Percentiles rank a stretch among this genome's conserved stretches.
These are phyloP conservation scores for Drosophila setosimentum DNA, from an alignment of 2,888 invertebrate genomes.

Conservation along the genomic window DNA sequence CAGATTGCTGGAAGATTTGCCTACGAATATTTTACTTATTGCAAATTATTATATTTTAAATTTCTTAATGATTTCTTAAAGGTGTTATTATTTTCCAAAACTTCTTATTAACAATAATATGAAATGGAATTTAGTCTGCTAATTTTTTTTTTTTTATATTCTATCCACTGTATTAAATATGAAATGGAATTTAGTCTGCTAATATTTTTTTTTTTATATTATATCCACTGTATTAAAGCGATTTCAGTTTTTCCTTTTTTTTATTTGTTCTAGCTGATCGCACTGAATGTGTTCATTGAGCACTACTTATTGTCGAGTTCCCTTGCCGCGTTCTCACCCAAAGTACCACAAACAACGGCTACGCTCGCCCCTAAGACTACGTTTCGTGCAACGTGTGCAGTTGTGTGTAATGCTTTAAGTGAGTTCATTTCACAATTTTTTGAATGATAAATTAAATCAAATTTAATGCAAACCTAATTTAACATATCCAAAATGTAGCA, in stretches of 20 bases:
- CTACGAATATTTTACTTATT: no score
- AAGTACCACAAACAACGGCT: background rate
- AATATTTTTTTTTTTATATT: no score
- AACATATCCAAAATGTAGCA: background rate
- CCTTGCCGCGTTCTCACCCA: slow-evolving; percentile 6
- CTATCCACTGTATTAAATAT: no score
- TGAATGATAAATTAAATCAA: background rate
- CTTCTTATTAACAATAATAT: background rate
- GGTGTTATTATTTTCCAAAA: background rate
- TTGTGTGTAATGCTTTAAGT: no score
- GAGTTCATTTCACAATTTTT: no score
- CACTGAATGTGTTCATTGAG: slow-evolving; percentile 57
- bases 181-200: background rate
- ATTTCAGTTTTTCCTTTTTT: slow-evolving; percentile 16
- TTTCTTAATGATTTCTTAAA: background rate
- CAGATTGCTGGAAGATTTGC: no score
- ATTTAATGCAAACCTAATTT: background rate
- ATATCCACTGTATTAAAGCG: slow-evolving; percentile 33
- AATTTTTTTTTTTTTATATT: no score
- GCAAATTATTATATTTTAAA: background rate
- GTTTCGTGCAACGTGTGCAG: slow-evolving; percentile 23
- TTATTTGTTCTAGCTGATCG: slow-evolving; percentile 57
- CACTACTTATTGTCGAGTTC: slow-evolving; percentile 28
- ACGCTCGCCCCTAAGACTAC: background rate
- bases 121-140: background rate